phyloP scores from a whole-genome alignment of 2,113 vertebrate species.

The Furnarius figulus region DNA sequence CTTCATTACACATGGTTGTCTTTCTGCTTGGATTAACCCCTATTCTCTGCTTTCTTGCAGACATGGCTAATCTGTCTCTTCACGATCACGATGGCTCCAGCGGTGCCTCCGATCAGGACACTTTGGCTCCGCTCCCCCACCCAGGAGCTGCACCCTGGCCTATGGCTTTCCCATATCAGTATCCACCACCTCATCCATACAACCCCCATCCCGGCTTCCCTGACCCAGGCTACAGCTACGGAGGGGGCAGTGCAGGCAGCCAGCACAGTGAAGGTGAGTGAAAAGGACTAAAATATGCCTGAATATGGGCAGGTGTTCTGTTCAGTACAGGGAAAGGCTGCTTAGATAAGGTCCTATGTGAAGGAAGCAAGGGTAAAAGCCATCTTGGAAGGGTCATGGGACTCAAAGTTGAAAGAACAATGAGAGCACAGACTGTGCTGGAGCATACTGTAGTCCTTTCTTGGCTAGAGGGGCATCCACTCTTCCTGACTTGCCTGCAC shows the following conservation, averaged over 20 bases:
- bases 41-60: slow-evolving; percentile 64
- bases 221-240: slow-evolving; percentile 81
- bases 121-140: slow-evolving; percentile 89
- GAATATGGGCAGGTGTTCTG: background rate
- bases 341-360: background rate
- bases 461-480: background rate
- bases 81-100: slow-evolving; percentile 91
- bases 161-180: slow-evolving; percentile 89
- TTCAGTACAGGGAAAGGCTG: background rate
- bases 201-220: slow-evolving; percentile 84
- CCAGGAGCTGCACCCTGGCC: slow-evolving; percentile 95
- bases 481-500: background rate
- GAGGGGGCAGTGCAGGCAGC: slow-evolving; percentile 84
- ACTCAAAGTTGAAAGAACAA: background rate
- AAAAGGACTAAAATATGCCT: background rate
- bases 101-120: slow-evolving; percentile 88
- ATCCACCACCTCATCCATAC: slow-evolving; percentile 88
- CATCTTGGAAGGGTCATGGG: fast-evolving
- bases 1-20: background rate
- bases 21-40: background rate
- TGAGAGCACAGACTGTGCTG: background rate
- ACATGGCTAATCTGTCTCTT: slow-evolving; percentile 87
- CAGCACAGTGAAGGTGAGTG: slow-evolving; percentile 89
- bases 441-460: background rate
- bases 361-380: background rate